Percentiles rank a stretch among this genome's conserved stretches.
Evolutionary conservation across 53 echinoderm and acorn worm genomes (phyloP).

Genomic region (Echinometra lucunter): DNA sequence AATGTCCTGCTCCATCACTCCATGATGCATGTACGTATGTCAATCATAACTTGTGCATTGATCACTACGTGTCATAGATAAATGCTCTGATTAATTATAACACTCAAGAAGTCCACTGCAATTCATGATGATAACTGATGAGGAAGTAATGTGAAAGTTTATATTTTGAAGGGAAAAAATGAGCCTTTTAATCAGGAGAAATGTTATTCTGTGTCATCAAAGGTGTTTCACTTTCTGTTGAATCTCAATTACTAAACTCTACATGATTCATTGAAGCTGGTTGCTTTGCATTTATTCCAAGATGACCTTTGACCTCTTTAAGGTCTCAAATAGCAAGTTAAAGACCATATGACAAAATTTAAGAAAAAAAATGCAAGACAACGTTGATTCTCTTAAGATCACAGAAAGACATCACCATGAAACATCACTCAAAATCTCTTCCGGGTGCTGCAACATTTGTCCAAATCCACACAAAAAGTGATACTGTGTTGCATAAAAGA

Average conservation of each 20-base stretch:
- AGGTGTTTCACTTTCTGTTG: neutral
- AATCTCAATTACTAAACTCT: neutral
- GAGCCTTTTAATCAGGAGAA: neutral
- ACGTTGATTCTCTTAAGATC: neutral
- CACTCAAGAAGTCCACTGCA: neutral
- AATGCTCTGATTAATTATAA: neutral
- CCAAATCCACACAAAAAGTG: neutral
- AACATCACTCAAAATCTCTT: neutral
- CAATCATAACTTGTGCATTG: neutral
- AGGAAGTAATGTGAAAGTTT: neutral
- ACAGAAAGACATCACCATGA: neutral
- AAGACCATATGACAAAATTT: neutral
- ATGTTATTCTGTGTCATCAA: neutral
- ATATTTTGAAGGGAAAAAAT: neutral
- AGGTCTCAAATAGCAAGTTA: neutral
- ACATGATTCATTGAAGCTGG: neutral
- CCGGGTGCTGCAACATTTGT: neutral
- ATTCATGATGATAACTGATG: neutral
- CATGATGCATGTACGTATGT: neutral
- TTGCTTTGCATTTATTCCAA: neutral
- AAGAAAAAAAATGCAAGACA: neutral
- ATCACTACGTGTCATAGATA: neutral
- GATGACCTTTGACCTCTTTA: conserved; percentile 44
- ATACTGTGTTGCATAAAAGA: neutral
- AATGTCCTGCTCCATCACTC: neutral